A percentile compares a stretch with the other conserved stretches of the same genome.
These are phyloP conservation scores for Dysidea cf. avara DNA, from an alignment of 37 sponge, comb jelly and placozoan species.

Conservation along the genomic window DNA sequence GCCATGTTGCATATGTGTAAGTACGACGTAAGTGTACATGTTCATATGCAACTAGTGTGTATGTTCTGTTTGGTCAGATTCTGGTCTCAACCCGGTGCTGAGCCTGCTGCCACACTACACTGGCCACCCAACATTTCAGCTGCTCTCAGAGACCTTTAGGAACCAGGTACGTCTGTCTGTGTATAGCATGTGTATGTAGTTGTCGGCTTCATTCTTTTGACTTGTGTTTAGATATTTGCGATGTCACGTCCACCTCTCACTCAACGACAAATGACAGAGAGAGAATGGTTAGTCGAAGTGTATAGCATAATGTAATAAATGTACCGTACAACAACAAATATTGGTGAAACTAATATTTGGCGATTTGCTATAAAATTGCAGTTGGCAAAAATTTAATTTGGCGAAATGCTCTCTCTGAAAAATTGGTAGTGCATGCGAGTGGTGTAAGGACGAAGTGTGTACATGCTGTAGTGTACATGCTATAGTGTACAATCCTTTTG, in stretches of 20 bases:
- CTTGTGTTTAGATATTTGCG: slow-evolving; percentile 42
- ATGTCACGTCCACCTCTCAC: slow-evolving; percentile 66
- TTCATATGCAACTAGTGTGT: not conserved
- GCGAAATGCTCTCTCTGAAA: too few relatives aligned
- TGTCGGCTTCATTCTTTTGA: not conserved
- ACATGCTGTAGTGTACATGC: too few relatives aligned
- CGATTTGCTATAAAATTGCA: too few relatives aligned
- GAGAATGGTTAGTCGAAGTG: slow-evolving; percentile 53
- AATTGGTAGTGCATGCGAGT: too few relatives aligned
- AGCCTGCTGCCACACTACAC: slow-evolving; percentile 43
- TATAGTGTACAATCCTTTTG: too few relatives aligned
- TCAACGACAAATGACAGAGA: slow-evolving; percentile 60
- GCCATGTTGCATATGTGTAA: not conserved
- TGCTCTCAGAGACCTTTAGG: slow-evolving; percentile 63
- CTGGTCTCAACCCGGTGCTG: slow-evolving; percentile 56
- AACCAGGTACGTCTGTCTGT: slow-evolving; percentile 52
- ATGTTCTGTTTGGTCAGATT: slow-evolving; percentile 37
- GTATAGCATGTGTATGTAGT: too few relatives aligned
- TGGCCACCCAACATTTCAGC: slow-evolving; percentile 67
- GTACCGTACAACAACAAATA: too few relatives aligned
- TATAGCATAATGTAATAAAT: too few relatives aligned
- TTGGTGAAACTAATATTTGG: too few relatives aligned
- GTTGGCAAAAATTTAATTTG: too few relatives aligned
- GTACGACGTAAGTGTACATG: not conserved
- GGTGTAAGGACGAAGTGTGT: too few relatives aligned